Evolutionary conservation across 2,113 vertebrate genomes (phyloP), one percentile per base, ranked within the genome.

Genomic region (Galeopterus variegatus): DNA sequence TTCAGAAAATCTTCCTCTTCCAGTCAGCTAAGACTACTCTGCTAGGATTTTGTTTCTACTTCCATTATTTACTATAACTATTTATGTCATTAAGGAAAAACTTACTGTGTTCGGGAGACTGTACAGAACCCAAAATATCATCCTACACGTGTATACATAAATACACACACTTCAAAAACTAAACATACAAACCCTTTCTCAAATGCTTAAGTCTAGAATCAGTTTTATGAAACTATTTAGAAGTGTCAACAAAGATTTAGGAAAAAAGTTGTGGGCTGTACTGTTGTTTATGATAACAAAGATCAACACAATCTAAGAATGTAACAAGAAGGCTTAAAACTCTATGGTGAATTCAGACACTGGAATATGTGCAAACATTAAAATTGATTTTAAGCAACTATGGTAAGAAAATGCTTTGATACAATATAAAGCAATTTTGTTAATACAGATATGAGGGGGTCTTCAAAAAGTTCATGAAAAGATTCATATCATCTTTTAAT

Each of bases 301-400:
- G n/a, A 31, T 1, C 4, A 73, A 60, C 0, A 73, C 14, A 50
- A 83, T 23, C n/a, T 54, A 72, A 65, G 67, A 93, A 60, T 17
- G 8, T 8, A 81, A 54, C 13, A 52, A 83, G 56, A 76, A 93
- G 23, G 14, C 67, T 67, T 73, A 6, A 67, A 91, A 95, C 72
- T n/a, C 36, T 62, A 73, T 50, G n/a, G 23, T 65, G 14, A 86
- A 58, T 64, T 79, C 58, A 92, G 67, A 76, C 9, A 69, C 13
- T 79, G 24, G 24, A 93, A 56, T 76, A 75, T 84, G 14, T 50
- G 8, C 5, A 96, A 65, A 88, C 28, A 90, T 88, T 88, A 60
- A 48, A 52, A 83, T 26, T 69, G 17, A 52, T 65, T 81, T 88
- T 58, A 86, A 96, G 82, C 48, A 60, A 45, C 86, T 95, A 76